phyloP scores from a whole-genome alignment of 2,888 invertebrate species.

The Macropis europaea region DNA sequence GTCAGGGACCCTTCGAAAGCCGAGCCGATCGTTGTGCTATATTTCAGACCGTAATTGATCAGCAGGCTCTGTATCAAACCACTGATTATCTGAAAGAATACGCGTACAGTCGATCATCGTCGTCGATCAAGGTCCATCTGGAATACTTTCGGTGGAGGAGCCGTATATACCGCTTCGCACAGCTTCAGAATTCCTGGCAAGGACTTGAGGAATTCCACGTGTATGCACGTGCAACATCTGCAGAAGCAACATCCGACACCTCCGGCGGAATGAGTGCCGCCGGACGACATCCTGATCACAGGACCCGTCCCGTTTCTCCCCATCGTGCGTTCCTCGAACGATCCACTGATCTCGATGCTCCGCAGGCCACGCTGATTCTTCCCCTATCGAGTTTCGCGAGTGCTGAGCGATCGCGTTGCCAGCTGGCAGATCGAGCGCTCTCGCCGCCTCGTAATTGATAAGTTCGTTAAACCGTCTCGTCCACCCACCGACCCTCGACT shows the following conservation, averaged over 20 bases:
- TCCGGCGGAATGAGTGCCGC: slow-evolving; percentile 74
- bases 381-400: background rate
- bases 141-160: too few relatives aligned
- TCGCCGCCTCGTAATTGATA: slow-evolving; percentile 16
- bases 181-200: slow-evolving; percentile 88
- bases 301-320: slow-evolving; percentile 67
- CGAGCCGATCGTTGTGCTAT: slow-evolving; percentile 87
- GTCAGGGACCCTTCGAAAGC: slow-evolving; percentile 91
- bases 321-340: slow-evolving; percentile 8
- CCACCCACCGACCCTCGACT: slow-evolving; percentile 28
- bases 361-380: background rate
- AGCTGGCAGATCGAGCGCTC: too few relatives aligned
- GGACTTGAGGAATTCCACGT: slow-evolving; percentile 87
- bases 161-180: slow-evolving; percentile 86
- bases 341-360: background rate
- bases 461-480: slow-evolving; percentile 48
- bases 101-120: background rate
- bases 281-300: slow-evolving; percentile 71
- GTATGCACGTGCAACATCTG: slow-evolving; percentile 89
- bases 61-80: slow-evolving; percentile 91
- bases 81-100: slow-evolving; percentile 84
- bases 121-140: too few relatives aligned
- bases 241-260: slow-evolving; percentile 87
- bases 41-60: slow-evolving; percentile 88
- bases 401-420: background rate